Percentiles rank a stretch among this genome's conserved stretches.
These are phyloP conservation scores for Gisinianus flammeolus DNA, from an alignment of 2,888 invertebrate genomes.

Conservation along the genomic window DNA sequence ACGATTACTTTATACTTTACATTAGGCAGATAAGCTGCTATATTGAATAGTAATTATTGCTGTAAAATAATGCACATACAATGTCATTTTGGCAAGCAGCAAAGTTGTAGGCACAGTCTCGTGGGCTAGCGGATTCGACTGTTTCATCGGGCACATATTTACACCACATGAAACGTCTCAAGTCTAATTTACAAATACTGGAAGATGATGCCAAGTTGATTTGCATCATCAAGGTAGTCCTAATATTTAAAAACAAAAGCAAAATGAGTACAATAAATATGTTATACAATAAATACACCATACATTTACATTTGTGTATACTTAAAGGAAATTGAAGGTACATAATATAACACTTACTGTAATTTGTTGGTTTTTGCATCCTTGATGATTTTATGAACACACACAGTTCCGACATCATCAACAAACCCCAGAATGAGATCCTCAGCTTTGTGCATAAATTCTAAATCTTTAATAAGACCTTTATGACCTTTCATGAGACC, in stretches of 20 bases:
- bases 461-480: constrained; percentile 86
- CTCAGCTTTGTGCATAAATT: constrained; percentile 82
- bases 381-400: constrained; percentile 73
- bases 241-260: constrained; percentile 60
- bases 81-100: constrained; percentile 78
- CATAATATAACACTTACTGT: constrained; percentile 38
- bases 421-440: constrained; percentile 84
- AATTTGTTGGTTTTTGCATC: constrained; percentile 48
- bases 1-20: background rate
- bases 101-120: constrained; percentile 77
- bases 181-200: constrained; percentile 40
- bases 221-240: constrained; percentile 69
- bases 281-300: constrained; percentile 29
- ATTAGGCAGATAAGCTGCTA: background rate
- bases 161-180: constrained; percentile 88
- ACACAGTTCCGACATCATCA: constrained; percentile 82
- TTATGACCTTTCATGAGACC: constrained; percentile 84
- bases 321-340: background rate
- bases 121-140: constrained; percentile 62
- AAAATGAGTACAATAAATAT: background rate
- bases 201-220: constrained; percentile 64
- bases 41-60: constrained; percentile 52
- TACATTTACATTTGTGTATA: background rate
- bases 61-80: constrained; percentile 65
- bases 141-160: constrained; percentile 80